phyloP scores from a whole-genome alignment of 2,113 vertebrate species.

The Pundamilia nyererei region DNA sequence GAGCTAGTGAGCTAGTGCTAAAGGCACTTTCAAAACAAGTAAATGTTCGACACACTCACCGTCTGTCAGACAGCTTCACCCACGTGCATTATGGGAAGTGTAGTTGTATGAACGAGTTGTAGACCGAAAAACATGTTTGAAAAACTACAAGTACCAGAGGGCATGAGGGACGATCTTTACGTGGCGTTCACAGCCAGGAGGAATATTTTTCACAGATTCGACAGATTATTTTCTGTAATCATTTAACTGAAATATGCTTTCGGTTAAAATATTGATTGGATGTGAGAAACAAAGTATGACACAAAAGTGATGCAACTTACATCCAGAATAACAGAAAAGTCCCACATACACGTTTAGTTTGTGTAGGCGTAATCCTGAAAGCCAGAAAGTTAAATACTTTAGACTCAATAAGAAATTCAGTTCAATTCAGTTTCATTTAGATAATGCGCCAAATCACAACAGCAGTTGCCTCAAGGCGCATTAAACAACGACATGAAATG shows the following conservation, averaged over 20 bases:
- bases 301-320: background rate
- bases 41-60: conserved; percentile 22
- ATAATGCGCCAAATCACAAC: background rate
- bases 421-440: background rate
- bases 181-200: background rate
- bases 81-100: conserved; percentile 30
- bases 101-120: background rate
- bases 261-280: background rate
- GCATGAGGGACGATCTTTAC: background rate
- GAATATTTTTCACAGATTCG: background rate
- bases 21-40: background rate
- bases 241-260: background rate
- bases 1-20: background rate
- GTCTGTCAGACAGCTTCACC: background rate
- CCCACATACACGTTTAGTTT: background rate
- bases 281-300: background rate
- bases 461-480: background rate
- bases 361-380: background rate
- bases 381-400: background rate
- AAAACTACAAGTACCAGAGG: conserved; percentile 3
- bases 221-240: background rate
- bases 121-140: background rate
- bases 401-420: background rate
- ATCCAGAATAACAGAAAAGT: background rate
- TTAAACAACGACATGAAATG: too few species aligned